Evolutionary conservation across 2,888 invertebrate species (phyloP), one percentile per base, ranked within the genome.

Genomic region (Hypomecis punctinalis): DNA sequence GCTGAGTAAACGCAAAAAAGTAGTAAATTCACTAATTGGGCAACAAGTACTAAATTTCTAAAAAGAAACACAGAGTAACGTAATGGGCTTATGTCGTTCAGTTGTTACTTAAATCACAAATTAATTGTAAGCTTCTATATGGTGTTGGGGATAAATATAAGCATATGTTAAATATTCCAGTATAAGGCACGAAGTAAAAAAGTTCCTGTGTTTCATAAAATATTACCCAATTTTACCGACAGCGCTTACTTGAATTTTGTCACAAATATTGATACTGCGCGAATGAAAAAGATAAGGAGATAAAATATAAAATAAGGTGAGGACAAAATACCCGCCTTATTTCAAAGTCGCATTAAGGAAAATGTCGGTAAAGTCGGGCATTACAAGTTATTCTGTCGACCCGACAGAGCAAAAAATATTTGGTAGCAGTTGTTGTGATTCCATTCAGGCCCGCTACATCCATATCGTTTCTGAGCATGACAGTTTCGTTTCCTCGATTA

Each of bases 401-500:
- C 61, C n/a, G 40, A 40, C 11, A 43, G 33, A 46, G 45, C 42
- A 37, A 39, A 51, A 42, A 55, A 62, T 48, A 59, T 46, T 58
- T 48, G 37, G 55, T 52, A 65, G 60, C 52, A 53, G 66, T 65
- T 63, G 40, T 56, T 48, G 58, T 55, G 57, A 56, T 59, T 64
- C 13, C 61, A 62, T 64, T 57, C 53, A 70, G 61, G 72, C 72
- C 63, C 61, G 70, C 72, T 70, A 72, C 57, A 64, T 56, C 47
- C 70, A 70, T 70, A 64, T 61, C 54, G 68, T 71, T 70, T 66
- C 55, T 64, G 49, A 72, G 70, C 70, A 72, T 72, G 72, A 61
- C 51, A 64, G 56, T 71, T 69, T 63, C 47, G 67, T 69, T 68
- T 62, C 53, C 62, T 66, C 63, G 58, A 65, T 61, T 60, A 45